A percentile compares a stretch with the other conserved stretches of the same genome.
Evolutionary conservation across 2,888 invertebrate genomes (phyloP).

Genomic region (Teleiodes luculella): DNA sequence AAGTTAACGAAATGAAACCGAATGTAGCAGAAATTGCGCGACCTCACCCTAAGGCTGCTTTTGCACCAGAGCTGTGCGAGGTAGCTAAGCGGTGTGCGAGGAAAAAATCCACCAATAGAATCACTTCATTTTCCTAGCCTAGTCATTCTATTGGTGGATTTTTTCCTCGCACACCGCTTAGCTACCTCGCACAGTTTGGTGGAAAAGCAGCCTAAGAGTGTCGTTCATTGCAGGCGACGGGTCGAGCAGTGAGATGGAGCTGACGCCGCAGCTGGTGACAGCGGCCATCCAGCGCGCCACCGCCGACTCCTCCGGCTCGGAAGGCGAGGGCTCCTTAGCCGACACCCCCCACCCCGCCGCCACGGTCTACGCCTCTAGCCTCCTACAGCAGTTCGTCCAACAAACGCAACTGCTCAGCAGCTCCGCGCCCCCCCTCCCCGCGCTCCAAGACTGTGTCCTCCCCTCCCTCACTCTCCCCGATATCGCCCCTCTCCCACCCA

Average conservation of each 20-base stretch:
- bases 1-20: too few relatives aligned
- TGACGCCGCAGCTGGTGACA: slow-evolving; percentile 85
- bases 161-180: too few relatives aligned
- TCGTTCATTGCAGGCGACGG: slow-evolving; percentile 78
- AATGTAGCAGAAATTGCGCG: too few relatives aligned
- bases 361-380: slow-evolving; percentile 84
- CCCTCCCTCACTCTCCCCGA: slow-evolving; percentile 61
- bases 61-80: too few relatives aligned
- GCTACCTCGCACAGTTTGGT: too few relatives aligned
- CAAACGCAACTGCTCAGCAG: slow-evolving; percentile 85
- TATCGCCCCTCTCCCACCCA: slow-evolving; percentile 59
- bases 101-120: too few relatives aligned
- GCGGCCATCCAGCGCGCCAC: slow-evolving; percentile 87
- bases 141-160: too few relatives aligned
- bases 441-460: slow-evolving; percentile 62
- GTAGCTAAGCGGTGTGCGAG: too few relatives aligned
- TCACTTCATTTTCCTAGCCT: too few relatives aligned
- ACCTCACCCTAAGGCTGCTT: too few relatives aligned
- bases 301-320: slow-evolving; percentile 83
- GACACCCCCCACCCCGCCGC: slow-evolving; percentile 74
- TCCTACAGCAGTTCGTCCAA: slow-evolving; percentile 89
- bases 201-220: too few relatives aligned
- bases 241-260: slow-evolving; percentile 86
- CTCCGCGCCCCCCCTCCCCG: slow-evolving; percentile 52
- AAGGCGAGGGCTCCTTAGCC: slow-evolving; percentile 81